These are phyloP conservation scores for Charaxes varanes DNA, from an alignment of 1,140 invertebrate genomes.

Conservation along the genomic window DNA sequence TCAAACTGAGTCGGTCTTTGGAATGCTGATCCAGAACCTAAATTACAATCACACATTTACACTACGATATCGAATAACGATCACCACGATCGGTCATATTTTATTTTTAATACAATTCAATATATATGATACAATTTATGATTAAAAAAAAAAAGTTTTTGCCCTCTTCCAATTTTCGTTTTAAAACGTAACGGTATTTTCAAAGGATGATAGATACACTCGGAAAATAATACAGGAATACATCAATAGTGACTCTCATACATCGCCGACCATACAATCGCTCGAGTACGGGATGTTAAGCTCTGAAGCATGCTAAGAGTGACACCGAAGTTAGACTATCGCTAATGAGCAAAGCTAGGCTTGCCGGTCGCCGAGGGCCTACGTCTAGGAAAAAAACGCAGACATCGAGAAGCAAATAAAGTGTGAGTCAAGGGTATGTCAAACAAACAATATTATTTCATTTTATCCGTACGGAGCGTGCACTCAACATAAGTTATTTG, in stretches of 20 bases:
- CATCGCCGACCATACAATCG: not conserved
- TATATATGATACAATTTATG: not conserved
- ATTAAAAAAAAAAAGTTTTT: not conserved
- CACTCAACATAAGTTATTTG: conserved; percentile 63
- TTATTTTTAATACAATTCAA: conserved; percentile 3
- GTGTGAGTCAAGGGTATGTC: conserved; percentile 54
- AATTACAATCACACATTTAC: conserved; percentile 53
- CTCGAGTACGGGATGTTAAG: conserved; percentile 11
- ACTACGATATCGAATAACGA: conserved; percentile 36
- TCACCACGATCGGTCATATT: conserved; percentile 21
- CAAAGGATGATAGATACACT: not conserved
- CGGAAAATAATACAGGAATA: not conserved
- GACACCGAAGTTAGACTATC: conserved; percentile 19
- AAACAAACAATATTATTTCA: conserved; percentile 46
- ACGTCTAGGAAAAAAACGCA: conserved; percentile 30
- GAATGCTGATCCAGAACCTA: conserved; percentile 63
- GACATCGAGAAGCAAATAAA: conserved; percentile 53
- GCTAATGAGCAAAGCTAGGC: conserved; percentile 31
- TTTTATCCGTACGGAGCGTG: conserved; percentile 42
- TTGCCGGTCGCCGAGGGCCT: conserved; percentile 21
- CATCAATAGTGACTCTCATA: not conserved
- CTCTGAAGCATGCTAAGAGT: conserved; percentile 12
- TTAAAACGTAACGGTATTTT: not conserved
- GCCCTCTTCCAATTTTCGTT: not conserved
- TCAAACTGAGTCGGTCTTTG: conserved; percentile 65